phyloP scores from a whole-genome alignment of 2,797 vertebrate species.

The Rhodeus uyekii region DNA sequence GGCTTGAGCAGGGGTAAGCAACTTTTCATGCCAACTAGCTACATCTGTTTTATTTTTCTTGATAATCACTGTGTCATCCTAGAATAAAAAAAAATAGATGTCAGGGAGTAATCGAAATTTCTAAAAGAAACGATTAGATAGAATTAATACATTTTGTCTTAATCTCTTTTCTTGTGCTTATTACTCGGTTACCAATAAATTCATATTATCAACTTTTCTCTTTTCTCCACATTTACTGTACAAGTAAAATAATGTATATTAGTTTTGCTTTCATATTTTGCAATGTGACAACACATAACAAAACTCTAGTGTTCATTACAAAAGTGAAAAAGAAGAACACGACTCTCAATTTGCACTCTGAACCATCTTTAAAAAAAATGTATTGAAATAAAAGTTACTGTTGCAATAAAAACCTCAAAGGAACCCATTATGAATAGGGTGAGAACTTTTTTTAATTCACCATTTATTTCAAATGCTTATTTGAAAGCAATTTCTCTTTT shows the following conservation, averaged over 20 bases:
- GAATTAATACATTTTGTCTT: background rate
- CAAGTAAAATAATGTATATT: background rate
- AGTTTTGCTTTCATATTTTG: constrained; percentile 29
- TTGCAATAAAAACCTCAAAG: constrained; percentile 45
- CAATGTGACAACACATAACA: constrained; percentile 20
- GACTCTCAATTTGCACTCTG: constrained; percentile 23
- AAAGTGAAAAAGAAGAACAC: constrained; percentile 27
- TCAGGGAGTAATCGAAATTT: background rate
- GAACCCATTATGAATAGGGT: constrained; percentile 14
- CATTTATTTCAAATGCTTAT: constrained; percentile 19
- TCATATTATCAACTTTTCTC: background rate
- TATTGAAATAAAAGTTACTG: constrained; percentile 47
- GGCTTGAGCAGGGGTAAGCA: background rate
- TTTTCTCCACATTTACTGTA: background rate
- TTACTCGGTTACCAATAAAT: background rate
- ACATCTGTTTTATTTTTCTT: background rate
- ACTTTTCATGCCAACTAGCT: background rate
- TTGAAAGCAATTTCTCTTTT: constrained; percentile 18
- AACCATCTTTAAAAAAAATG: constrained; percentile 45
- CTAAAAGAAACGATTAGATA: background rate
- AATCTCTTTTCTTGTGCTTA: background rate
- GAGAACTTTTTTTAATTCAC: constrained; percentile 7
- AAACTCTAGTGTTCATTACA: constrained; percentile 27
- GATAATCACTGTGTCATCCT: background rate
- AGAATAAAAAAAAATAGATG: background rate